A percentile compares a stretch with the other conserved stretches of the same genome.
These are phyloP conservation scores for Triplophysa dalaica DNA, from an alignment of 2,113 vertebrate species.

Conservation along the genomic window DNA sequence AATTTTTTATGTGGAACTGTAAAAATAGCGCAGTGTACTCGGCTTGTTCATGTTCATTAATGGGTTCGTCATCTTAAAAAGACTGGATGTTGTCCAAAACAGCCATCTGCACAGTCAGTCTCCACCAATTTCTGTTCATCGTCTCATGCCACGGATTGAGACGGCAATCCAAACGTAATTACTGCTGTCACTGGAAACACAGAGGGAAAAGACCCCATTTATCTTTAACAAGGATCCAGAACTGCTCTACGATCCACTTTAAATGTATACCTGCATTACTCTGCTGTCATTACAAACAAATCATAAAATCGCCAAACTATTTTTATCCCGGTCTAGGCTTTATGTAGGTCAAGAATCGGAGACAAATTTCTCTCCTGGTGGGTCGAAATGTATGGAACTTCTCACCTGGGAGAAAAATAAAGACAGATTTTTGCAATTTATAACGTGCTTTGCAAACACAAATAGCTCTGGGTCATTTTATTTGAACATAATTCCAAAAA, in stretches of 20 bases:
- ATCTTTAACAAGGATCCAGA: background rate
- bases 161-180: background rate
- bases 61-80: constrained; percentile 23
- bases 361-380: constrained; percentile 51
- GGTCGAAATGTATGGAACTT: constrained; percentile 40
- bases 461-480: no score
- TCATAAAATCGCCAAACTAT: constrained; percentile 65
- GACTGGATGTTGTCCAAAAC: constrained; percentile 43
- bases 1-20: constrained; percentile 18
- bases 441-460: no score
- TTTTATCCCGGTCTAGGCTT: constrained; percentile 65
- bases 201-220: constrained; percentile 1
- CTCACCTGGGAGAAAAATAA: constrained; percentile 5
- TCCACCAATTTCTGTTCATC: constrained; percentile 18
- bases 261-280: constrained; percentile 32
- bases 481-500: no score
- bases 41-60: constrained; percentile 27
- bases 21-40: constrained; percentile 36
- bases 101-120: constrained; percentile 44
- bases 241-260: background rate
- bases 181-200: constrained; percentile 34
- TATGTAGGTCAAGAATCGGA: constrained; percentile 71
- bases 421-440: background rate
- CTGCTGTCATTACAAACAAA: constrained; percentile 54
- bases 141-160: constrained; percentile 39